Evolutionary conservation across 2,888 invertebrate genomes (phyloP).

Genomic region (Caenorhabditis afra): DNA sequence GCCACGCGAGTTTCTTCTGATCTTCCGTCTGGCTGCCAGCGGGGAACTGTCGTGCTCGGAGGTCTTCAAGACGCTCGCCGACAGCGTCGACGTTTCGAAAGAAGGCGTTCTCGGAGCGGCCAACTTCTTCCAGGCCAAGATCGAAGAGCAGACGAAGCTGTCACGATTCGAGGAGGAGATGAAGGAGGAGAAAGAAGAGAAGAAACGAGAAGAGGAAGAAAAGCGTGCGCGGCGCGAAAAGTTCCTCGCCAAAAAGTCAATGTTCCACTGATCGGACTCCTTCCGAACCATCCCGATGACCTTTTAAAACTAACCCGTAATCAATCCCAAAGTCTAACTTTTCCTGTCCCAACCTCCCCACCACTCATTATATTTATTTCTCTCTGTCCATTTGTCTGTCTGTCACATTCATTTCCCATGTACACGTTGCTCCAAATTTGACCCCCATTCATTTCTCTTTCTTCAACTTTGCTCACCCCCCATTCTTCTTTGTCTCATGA

Average conservation of each 20-base stretch:
- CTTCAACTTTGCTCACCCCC: constrained; percentile 13
- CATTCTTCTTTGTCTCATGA: constrained; percentile 24
- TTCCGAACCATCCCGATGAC: neutral
- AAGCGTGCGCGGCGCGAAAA: constrained; percentile 64
- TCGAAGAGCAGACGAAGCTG: constrained; percentile 69
- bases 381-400: constrained; percentile 13
- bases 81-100: constrained; percentile 72
- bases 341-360: constrained; percentile 18
- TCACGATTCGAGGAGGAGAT: constrained; percentile 72
- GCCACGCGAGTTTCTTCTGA: constrained; percentile 88
- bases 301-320: neutral
- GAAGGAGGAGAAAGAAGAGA: constrained; percentile 70
- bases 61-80: constrained; percentile 82
- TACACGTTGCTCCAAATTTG: constrained; percentile 17
- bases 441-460: constrained; percentile 20
- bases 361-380: constrained; percentile 44
- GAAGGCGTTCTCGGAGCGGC: constrained; percentile 73
- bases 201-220: constrained; percentile 65
- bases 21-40: constrained; percentile 90
- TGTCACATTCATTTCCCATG: constrained; percentile 2
- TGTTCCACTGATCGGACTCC: constrained; percentile 63
- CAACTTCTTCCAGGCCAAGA: constrained; percentile 74
- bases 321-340: constrained; percentile 41
- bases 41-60: constrained; percentile 93
- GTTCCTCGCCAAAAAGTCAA: constrained; percentile 68